These are phyloP conservation scores for Pachypanchax playfairii DNA, from an alignment of 2,113 vertebrate genomes.

Conservation along the genomic window DNA sequence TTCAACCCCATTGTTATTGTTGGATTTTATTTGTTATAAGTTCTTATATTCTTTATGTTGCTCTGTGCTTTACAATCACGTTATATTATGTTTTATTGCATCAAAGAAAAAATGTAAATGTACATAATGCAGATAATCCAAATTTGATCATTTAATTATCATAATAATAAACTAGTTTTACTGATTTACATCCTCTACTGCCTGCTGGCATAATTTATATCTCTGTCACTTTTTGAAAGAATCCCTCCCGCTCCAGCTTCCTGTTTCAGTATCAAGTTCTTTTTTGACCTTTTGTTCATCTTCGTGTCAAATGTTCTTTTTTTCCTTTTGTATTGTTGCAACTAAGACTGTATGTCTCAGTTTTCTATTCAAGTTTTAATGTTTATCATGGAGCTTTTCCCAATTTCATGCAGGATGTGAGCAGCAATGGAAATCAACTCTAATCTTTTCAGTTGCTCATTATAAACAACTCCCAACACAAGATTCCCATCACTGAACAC, in stretches of 20 bases:
- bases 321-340: constrained; percentile 3
- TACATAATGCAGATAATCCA: not conserved
- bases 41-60: not conserved
- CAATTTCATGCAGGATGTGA: not conserved
- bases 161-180: not conserved
- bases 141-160: not conserved
- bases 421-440: not conserved
- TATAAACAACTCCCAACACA: not conserved
- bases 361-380: not conserved
- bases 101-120: not conserved
- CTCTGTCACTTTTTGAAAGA: constrained; percentile 3
- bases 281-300: constrained; percentile 18
- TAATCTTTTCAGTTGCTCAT: too few species aligned
- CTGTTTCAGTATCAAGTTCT: constrained; percentile 34
- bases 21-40: constrained; percentile 5
- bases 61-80: not conserved
- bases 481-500: not conserved
- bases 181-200: constrained; percentile 5
- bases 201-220: constrained; percentile 16
- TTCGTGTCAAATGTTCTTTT: constrained; percentile 3
- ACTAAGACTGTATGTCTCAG: constrained; percentile 10
- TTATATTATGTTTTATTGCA: not conserved
- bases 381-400: not conserved
- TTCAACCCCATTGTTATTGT: constrained; percentile 51
- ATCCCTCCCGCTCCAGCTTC: constrained; percentile 12